Evolutionary conservation across 2,888 invertebrate species (phyloP), one percentile per base, ranked within the genome.

Genomic region (Hypena proboscidalis): DNA sequence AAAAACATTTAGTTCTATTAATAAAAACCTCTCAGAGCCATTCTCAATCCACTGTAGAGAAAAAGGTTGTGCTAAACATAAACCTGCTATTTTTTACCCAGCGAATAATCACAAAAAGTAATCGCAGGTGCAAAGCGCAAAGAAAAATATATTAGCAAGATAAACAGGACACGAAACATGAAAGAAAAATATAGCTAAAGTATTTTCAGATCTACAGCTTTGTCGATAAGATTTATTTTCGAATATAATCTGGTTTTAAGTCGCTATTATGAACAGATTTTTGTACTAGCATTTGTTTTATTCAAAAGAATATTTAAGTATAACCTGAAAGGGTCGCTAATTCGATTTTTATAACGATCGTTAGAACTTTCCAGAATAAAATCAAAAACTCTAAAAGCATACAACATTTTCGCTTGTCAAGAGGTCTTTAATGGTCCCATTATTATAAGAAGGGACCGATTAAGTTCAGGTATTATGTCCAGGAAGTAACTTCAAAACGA

Each of bases 281-380:
- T 33, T 40, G 11, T 20, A 34, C 27, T 20, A 49, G 25, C 37
- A 25, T 19, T 19, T 52, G 55, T 53, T 50, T 45, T 63, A 62
- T 54, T 52, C 53, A 66, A 66, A 55, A 59, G 62, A 67, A 63
- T 56, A 60, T 61, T 62, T 60, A 66, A 64, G 64, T 66, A 56
- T 50, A 62, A 64, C 60, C 58, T 11, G 20, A 48, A 61, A 46
- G 71, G 75, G 69, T 68, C 71, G 70, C 79, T 84, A 82, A 85
- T 85, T 83, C 78, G 75, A 76, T 80, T 85, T 84, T 83, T 84
- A 85, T 83, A 71, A 70, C 80, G 67, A 74, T 76, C 79, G 74
- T 80, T 80, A 77, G 59, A 67, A 65, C 72, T 70, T 70, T 67
- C 58, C 53, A 61, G 71, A 70, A 73, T 66, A 69, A 74, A 74